Evolutionary conservation across 2,797 vertebrate genomes (phyloP).

Genomic region (Salmo trutta): DNA sequence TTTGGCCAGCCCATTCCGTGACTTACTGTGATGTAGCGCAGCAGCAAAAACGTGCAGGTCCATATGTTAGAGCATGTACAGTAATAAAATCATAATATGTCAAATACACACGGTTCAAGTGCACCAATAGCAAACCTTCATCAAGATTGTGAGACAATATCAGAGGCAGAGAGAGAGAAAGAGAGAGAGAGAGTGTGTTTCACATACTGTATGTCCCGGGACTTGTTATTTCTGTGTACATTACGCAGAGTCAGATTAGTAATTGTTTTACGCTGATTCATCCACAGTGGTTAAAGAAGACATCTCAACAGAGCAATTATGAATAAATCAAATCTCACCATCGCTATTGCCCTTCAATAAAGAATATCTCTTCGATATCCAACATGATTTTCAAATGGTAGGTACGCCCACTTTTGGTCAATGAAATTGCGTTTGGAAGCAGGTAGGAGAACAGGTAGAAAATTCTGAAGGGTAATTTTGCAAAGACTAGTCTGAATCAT

Average conservation of each 20-base stretch:
- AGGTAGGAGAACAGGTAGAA: no score
- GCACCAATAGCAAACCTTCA: not conserved
- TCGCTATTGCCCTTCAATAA: not conserved
- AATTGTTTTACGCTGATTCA: not conserved
- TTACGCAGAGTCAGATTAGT: not conserved
- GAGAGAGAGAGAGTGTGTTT: not conserved
- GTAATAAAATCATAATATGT: conserved; percentile 69
- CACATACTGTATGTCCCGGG: not conserved
- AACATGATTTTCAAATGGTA: not conserved
- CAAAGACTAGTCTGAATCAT: not conserved
- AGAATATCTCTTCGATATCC: not conserved
- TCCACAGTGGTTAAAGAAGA: not conserved
- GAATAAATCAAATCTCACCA: not conserved
- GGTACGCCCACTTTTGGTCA: not conserved
- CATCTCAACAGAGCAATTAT: not conserved
- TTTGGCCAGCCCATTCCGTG: conserved; percentile 38
- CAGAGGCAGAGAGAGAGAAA: not conserved
- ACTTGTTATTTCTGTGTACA: not conserved
- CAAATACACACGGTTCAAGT: conserved; percentile 52
- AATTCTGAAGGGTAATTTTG: not conserved
- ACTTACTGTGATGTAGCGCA: conserved; percentile 18
- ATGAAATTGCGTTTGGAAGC: not conserved
- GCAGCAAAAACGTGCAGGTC: conserved; percentile 42
- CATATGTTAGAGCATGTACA: conserved; percentile 44
- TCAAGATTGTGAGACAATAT: not conserved